Evolutionary conservation across 2,888 invertebrate species (phyloP).

Genomic region (Tinea pellionella): DNA sequence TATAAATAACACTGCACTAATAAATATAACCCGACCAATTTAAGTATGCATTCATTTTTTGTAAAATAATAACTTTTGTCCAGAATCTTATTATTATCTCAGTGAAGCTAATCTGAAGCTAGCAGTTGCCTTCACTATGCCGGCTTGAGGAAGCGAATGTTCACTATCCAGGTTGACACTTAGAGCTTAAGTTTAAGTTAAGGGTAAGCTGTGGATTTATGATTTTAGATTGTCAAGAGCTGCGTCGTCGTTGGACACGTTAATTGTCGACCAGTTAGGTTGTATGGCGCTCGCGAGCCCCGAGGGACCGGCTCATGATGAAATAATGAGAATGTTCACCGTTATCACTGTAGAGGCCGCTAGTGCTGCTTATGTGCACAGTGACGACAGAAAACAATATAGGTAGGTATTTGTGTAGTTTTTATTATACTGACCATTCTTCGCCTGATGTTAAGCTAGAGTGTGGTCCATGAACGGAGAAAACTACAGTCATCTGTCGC

Average conservation of each 20-base stretch:
- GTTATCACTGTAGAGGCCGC: conserved; percentile 95
- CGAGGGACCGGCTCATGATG: conserved; percentile 86
- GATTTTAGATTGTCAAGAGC: conserved; percentile 84
- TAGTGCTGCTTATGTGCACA: conserved; percentile 73
- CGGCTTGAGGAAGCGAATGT: too few relatives aligned
- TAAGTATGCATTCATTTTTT: background rate
- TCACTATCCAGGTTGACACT: too few relatives aligned
- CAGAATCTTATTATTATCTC: too few relatives aligned
- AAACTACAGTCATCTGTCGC: too few relatives aligned
- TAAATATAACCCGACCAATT: background rate
- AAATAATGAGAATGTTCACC: conserved; percentile 98
- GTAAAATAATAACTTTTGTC: too few relatives aligned
- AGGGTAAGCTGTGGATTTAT: too few relatives aligned
- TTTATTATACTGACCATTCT: too few relatives aligned
- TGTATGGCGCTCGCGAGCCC: conserved; percentile 97
- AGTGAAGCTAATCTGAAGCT: too few relatives aligned
- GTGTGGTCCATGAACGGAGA: too few relatives aligned
- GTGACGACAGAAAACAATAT: conserved; percentile 72
- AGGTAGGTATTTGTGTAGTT: conserved; percentile 30
- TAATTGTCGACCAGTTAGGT: conserved; percentile 97
- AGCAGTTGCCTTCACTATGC: too few relatives aligned
- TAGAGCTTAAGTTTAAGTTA: too few relatives aligned
- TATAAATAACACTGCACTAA: background rate
- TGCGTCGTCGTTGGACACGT: conserved; percentile 89
- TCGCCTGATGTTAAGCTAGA: too few relatives aligned